Base-by-base conservation (phyloP, 92 coral and sea anemone species). In the Zoanthus gigantus region DNA sequence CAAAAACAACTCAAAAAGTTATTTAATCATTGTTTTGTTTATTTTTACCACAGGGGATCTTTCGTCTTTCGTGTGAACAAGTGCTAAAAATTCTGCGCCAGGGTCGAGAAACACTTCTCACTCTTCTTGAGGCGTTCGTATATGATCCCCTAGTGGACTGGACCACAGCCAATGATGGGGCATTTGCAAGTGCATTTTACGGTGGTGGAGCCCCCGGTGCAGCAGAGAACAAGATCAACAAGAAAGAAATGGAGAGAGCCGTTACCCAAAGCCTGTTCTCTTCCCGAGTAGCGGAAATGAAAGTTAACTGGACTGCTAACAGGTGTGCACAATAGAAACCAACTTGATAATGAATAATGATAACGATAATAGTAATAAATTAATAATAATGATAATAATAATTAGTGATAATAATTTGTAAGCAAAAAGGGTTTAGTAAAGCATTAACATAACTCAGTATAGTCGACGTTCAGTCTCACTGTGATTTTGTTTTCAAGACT, bases 241-340 rank as follows among this genome's bases (percentile, higher is more conserved):
- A 97, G 94, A 97, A 94, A 58, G 98, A 95, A 84, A 97, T 97
- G 98, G 99, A 97, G 72, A 92, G 99, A 79, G 96, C 94, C 16
- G 98, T 97, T 17, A 97, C 99, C 56, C 99, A 97, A 78, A 93
- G 99, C 82, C 83, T 97, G 90, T 97, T 97, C 86, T 97, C 99
- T 9, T 97, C 99, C 71, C 88, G 99, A 8, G 99, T 97, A 42
- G 98, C 98, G 48, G 99, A 97, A 91, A 97, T 97, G 99, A 97
- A 96, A 85, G 96, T 94, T 65, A 95, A 89, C 66, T 97, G 99
- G 99, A 94, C 97, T 28, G 91, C 93, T 29, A 97, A 97, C 85
- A 97, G 91, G 99, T 97, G 83, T 52, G 90, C 7, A 30, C 0
- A 10, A 69, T 69, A 9, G 12, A 9, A 10, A 7, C 12, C 5